Base-by-base conservation (phyloP, 2,888 invertebrate genomes). In the Scaptomyza parva region DNA sequence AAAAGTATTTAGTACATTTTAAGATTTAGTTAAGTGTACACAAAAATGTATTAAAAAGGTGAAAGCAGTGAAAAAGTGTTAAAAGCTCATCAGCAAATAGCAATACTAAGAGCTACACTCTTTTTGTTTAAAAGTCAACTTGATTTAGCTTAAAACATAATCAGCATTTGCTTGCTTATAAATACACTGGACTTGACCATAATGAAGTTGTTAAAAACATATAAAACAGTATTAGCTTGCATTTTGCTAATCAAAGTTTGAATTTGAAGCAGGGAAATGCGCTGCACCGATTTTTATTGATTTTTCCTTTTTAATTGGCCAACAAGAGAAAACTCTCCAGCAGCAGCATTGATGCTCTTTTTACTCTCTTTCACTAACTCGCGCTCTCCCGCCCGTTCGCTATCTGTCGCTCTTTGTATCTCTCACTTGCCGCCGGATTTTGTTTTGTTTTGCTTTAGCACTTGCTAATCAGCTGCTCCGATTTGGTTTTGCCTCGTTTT, bases 271-370 rank as follows among this genome's bases (percentile, higher is more conserved):
- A 37, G 17, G 26, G 26, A 54, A 50, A 64, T 52, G 51, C 40
- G 60, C 62, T 53, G 51, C 62, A 70, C 28, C 45, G 47, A 60
- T 54, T 66, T 65, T 76, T 84, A 84, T 84, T 84, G 84, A 84
- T 84, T 84, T 84, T 86, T 84, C 86, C 70, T 73, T 33, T 67
- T 52, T 62, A 59, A 85, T 71, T 85, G 78, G 73, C 73, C 63
- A 65, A 66, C 44, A 64, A 69, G 64, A n/a, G 67, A 74, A 69
- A 69, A 68, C 67, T 80, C 76, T 57, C 65, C 59, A 41, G 35
- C 20, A 37, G 66, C 53, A 33, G 61, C 39, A n/a, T n/a, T n/a
- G n/a, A n/a, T n/a, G 59, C 67, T 47, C 63, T 58, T 28, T 28
- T 4, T n/a, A 9, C 53, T 33, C 22, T 11, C 4, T 28, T 6